Evolutionary conservation across 2,797 vertebrate genomes (phyloP).

Genomic region (Pangasius mekongensis): DNA sequence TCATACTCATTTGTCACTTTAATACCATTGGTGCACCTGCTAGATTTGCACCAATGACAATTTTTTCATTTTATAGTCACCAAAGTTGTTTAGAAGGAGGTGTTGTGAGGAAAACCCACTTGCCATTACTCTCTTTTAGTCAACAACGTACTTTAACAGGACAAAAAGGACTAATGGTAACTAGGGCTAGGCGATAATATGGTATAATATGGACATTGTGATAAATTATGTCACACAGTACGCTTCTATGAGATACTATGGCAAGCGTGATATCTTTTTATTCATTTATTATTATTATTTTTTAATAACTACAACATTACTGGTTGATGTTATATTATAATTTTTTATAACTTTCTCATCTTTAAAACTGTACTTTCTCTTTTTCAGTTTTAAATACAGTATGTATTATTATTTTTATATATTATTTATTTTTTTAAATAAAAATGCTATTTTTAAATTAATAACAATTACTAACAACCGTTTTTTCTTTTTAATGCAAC

Average conservation of each 20-base stretch:
- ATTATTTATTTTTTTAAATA: background rate
- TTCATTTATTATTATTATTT: background rate
- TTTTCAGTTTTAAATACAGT: background rate
- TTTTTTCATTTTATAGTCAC: background rate
- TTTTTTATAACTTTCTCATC: background rate
- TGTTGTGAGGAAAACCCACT: background rate
- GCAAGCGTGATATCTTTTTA: background rate
- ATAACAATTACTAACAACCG: background rate
- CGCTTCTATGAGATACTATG: background rate
- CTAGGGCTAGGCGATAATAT: background rate
- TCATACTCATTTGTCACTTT: background rate
- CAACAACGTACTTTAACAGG: background rate
- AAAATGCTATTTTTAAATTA: background rate
- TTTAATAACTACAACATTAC: background rate
- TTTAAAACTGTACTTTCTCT: background rate
- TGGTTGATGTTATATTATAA: background rate
- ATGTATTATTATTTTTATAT: no score
- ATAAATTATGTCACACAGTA: background rate
- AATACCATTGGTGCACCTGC: background rate
- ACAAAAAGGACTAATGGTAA: background rate
- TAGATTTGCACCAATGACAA: no score
- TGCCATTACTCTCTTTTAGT: background rate
- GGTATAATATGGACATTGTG: no score
- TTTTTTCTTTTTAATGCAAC: background rate
- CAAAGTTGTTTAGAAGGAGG: background rate